Evolutionary conservation across 2,888 invertebrate genomes (phyloP).

Genomic region (Prenolepis imparis): DNA sequence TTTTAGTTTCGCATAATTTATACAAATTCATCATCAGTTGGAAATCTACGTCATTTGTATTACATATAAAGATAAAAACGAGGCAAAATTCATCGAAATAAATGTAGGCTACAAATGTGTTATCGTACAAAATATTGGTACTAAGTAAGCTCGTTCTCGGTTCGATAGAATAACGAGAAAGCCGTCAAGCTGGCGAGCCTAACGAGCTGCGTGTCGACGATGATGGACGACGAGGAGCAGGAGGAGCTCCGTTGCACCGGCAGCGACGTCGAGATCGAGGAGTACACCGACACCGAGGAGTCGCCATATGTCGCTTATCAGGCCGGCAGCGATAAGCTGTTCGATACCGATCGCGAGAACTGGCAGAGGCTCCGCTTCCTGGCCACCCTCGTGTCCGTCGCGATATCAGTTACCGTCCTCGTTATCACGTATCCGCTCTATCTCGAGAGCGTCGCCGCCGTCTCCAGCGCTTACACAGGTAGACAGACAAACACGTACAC

Average conservation of each 20-base stretch:
- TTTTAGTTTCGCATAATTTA: neutral
- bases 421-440: constrained; percentile 88
- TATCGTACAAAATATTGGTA: neutral
- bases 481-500: neutral
- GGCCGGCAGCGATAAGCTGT: constrained; percentile 79
- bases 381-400: constrained; percentile 85
- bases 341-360: constrained; percentile 81
- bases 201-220: constrained; percentile 78
- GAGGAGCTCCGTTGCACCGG: constrained; percentile 82
- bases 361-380: constrained; percentile 86
- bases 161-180: constrained; percentile 39
- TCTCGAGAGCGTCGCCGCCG: constrained; percentile 84
- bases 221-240: constrained; percentile 84
- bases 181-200: constrained; percentile 69
- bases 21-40: neutral
- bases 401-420: constrained; percentile 87
- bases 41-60: neutral
- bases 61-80: neutral
- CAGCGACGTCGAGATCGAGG: constrained; percentile 83
- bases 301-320: constrained; percentile 82
- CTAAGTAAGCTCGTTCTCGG: neutral
- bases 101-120: neutral
- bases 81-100: neutral
- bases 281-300: constrained; percentile 84
- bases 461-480: constrained; percentile 84